Base-by-base conservation (phyloP, 2,888 invertebrate species). In the Loripinus fragilis region DNA sequence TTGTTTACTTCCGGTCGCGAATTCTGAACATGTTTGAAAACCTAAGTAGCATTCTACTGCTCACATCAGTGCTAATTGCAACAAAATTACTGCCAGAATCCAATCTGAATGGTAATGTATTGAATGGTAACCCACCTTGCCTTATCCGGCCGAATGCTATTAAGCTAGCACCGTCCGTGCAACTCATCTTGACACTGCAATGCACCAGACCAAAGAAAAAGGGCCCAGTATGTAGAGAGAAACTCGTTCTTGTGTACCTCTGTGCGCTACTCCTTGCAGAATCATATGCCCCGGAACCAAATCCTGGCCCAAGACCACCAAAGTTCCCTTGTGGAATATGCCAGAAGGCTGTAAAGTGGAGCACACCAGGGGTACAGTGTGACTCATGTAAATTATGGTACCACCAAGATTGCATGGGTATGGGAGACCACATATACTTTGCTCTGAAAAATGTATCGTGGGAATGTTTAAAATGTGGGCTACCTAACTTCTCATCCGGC, bases 201-300 rank as follows among this genome's bases (percentile, higher is more conserved):
- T 7, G 52, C 52, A 25, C 52, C 12, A 23, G 2, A 15, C 25
- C 52, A 25, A 52, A 15, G 55, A 52, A 55, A 38, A 73, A 73
- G 65, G 73, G 66, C 45, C 73, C 73, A 17, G 65, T 73, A 35
- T 65, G 73, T 23, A 17, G 66, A 48, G 45, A 73, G 35, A 73
- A 66, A 35, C 66, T 73, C 5, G 66, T 73, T 33, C 28, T 75
- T 12, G 12, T 75, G 3, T 75, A 75, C 70, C 48, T 75, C 15
- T 75, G 75, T 60, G 68, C 25, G n/a, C 75, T 75, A 1, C 48
- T 75, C 15, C 69, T 75, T 30, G 60, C 52, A 55, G 69, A 75
- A 60, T 75, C 75, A 28, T 75, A 75, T 45, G 75, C 75, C 1
- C 75, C 75, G 35, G 71, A 76, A 35, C 71, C 66, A n/a, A 76